A percentile compares a stretch with the other conserved stretches of the same genome.
Evolutionary conservation across 2,113 vertebrate genomes (phyloP).

Genomic region (Mesoclemmys tuberculata): DNA sequence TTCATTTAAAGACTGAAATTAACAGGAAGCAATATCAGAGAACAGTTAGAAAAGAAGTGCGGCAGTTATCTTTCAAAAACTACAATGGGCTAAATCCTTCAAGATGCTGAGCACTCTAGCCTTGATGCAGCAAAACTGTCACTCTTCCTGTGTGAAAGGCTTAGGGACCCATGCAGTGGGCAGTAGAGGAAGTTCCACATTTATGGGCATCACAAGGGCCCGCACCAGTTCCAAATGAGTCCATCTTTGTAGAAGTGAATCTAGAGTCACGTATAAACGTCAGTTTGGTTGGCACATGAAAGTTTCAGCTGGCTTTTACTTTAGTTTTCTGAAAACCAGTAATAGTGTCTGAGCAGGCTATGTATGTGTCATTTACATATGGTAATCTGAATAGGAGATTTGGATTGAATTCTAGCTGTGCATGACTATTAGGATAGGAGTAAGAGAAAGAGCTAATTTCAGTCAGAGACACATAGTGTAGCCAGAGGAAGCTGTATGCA

Average conservation of each 20-base stretch:
- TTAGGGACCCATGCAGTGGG: neutral
- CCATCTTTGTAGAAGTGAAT: neutral
- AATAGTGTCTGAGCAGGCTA: neutral
- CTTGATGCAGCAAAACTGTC: neutral
- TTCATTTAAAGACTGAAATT: neutral
- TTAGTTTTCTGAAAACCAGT: neutral
- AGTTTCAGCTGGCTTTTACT: neutral
- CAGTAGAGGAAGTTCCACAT: neutral
- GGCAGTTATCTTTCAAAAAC: neutral
- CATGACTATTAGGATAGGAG: neutral
- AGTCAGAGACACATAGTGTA: neutral
- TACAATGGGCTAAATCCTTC: neutral
- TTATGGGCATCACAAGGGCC: neutral
- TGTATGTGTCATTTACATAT: neutral
- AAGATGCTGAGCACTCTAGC: neutral
- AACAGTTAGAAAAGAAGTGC: neutral
- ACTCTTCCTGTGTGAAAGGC: neutral
- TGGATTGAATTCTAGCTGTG: neutral
- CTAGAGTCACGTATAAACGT: neutral
- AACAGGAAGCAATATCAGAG: neutral
- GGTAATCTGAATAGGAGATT: neutral
- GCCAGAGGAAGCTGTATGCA: neutral
- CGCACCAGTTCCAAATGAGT: neutral
- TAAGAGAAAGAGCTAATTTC: neutral
- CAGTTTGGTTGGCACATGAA: neutral